Percentiles rank a stretch among this genome's conserved stretches.
Evolutionary conservation across 2,888 invertebrate genomes (phyloP).

Genomic region (Agrilus cyanescens): DNA sequence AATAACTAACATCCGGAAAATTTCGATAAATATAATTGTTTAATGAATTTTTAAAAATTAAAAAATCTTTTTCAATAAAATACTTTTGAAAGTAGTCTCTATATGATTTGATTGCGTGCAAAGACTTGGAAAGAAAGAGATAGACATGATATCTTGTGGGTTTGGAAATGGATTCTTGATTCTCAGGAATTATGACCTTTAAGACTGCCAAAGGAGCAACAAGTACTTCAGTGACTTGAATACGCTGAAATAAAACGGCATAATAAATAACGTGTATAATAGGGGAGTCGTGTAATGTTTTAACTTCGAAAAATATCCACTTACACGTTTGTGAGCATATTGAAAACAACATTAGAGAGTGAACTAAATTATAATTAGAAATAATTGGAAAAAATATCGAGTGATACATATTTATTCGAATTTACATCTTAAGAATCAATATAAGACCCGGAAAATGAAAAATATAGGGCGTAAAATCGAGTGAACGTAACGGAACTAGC

Average conservation of each 20-base stretch:
- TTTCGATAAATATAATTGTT: constrained; percentile 21
- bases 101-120: constrained; percentile 19
- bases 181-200: constrained; percentile 22
- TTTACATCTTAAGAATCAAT: too few species aligned
- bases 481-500: too few species aligned
- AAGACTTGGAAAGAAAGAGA: constrained; percentile 19
- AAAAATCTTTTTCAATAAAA: constrained; percentile 4
- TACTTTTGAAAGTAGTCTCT: constrained; percentile 1
- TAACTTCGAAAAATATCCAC: background rate
- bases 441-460: too few species aligned
- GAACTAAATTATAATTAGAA: too few species aligned
- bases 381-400: too few species aligned
- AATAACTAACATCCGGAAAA: constrained; percentile 29
- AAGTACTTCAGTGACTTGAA: constrained; percentile 26
- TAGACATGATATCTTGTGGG: constrained; percentile 39
- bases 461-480: too few species aligned
- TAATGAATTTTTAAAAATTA: constrained; percentile 12
- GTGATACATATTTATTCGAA: too few species aligned
- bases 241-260: constrained; percentile 20
- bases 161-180: constrained; percentile 15
- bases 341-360: too few species aligned
- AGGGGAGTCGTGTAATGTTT: background rate
- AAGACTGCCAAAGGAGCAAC: constrained; percentile 26
- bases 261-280: background rate
- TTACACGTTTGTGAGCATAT: too few species aligned